These are phyloP conservation scores for Willowsia nigromaculata DNA, from an alignment of 2,888 invertebrate genomes.

Conservation along the genomic window DNA sequence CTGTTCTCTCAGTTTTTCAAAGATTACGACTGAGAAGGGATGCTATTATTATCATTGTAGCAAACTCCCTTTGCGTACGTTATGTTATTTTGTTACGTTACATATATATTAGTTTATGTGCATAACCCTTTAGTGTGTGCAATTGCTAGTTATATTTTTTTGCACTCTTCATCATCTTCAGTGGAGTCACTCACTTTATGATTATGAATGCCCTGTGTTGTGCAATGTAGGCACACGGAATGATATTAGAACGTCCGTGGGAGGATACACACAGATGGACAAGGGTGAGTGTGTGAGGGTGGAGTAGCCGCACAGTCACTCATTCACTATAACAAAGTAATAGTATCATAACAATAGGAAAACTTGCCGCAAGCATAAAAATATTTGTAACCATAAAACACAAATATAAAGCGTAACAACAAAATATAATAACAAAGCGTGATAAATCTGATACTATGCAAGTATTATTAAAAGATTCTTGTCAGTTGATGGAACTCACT, in stretches of 20 bases:
- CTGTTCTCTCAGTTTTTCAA: background rate
- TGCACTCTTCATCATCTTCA: background rate
- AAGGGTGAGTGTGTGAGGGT: conserved; percentile 71
- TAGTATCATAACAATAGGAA: background rate
- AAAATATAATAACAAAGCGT: background rate
- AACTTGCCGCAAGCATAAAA: background rate
- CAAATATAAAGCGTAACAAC: background rate
- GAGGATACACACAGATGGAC: conserved; percentile 56
- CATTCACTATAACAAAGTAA: background rate
- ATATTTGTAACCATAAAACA: background rate
- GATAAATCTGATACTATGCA: conserved; percentile 26
- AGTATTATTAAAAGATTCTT: background rate
- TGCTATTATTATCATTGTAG: conserved; percentile 12
- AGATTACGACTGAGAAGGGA: background rate
- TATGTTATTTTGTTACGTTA: conserved; percentile 32
- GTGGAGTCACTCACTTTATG: conserved; percentile 7
- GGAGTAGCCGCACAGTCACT: conserved; percentile 56
- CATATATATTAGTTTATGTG: conserved; percentile 27
- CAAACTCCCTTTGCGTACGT: conserved; percentile 8
- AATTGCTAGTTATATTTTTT: conserved; percentile 30
- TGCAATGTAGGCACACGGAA: background rate
- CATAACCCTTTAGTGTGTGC: conserved; percentile 7
- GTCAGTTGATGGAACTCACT: conserved; percentile 31
- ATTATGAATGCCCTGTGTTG: background rate
- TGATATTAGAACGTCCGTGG: conserved; percentile 12